Evolutionary conservation across 2,113 vertebrate species (phyloP), one percentile per base, ranked within the genome.

Genomic region (Hippocampus comes): DNA sequence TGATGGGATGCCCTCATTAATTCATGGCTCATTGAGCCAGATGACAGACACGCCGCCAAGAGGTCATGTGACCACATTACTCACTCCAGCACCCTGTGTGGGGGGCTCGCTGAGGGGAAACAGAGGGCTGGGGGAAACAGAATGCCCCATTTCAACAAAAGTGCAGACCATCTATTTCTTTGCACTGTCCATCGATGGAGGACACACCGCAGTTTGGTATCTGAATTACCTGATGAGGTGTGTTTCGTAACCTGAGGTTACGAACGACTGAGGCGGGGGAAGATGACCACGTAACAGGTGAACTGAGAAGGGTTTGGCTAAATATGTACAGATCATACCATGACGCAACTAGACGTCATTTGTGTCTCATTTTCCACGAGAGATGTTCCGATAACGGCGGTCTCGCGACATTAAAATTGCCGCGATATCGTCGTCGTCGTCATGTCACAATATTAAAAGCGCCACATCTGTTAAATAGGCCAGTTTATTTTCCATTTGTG

Each of bases 61-160:
- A 80, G 90, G 90, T 90, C 90, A 93, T 90, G 90, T 93, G 90
- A 91, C 90, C 73, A 14, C 80, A 90, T 91, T 89, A 91, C 79
- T 88, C 87, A 88, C 81, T 84, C 76, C 75, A 82, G 79, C 68
- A 71, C 83, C 76, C 87, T 76, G 77, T 82, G 75, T 90, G 86
- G 78, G 77, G 57, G 75, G 77, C 72, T 55, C 56, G 57, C 41
- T 78, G 41, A 79, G 67, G 68, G 70, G 79, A 57, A 59, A 42
- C 77, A 21, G 25, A 76, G 63, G 70, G 69, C 30, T 18, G 70
- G 75, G 46, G 70, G 60, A 61, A 75, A 77, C 76, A 66, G 73
- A 73, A 18, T 79, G 74, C 78, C 85, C 84, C 66, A 69, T 78
- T 85, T 87, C 79, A 77, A 68, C 70, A 68, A 55, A 77, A 18